A percentile compares a stretch with the other conserved stretches of the same genome.
Evolutionary conservation across 2,888 invertebrate species (phyloP).

Genomic region (Cephus nigrinus): DNA sequence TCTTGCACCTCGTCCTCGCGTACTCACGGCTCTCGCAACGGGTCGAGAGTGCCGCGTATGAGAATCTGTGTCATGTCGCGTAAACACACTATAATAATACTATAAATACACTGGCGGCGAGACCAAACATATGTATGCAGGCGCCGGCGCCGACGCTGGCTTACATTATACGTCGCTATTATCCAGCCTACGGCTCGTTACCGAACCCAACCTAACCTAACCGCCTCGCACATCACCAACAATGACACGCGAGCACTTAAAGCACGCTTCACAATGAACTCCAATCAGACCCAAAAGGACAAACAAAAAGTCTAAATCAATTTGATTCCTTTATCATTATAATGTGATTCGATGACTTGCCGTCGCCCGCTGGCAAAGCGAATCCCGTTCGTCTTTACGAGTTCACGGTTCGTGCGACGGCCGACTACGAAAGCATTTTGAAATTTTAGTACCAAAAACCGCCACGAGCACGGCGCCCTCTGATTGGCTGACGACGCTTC

Average conservation of each 20-base stretch:
- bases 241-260: not conserved
- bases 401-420: too few relatives aligned
- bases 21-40: not conserved
- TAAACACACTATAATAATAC: constrained; percentile 59
- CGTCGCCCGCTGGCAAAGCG: too few relatives aligned
- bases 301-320: too few relatives aligned
- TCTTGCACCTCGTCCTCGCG: not conserved
- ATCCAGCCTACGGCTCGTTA: not conserved
- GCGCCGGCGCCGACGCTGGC: constrained; percentile 56
- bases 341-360: too few relatives aligned
- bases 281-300: too few relatives aligned
- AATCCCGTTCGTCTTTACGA: too few relatives aligned
- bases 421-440: too few relatives aligned
- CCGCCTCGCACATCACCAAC: not conserved
- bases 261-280: not conserved
- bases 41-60: constrained; percentile 12
- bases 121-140: constrained; percentile 47
- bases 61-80: constrained; percentile 57
- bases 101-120: constrained; percentile 53
- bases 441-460: too few relatives aligned
- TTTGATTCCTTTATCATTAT: too few relatives aligned
- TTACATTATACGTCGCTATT: constrained; percentile 41
- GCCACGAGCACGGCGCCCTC: too few relatives aligned
- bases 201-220: not conserved
- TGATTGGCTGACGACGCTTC: too few relatives aligned